Evolutionary conservation across 1,140 invertebrate genomes (phyloP).

Genomic region (Drosophila ananassae): DNA sequence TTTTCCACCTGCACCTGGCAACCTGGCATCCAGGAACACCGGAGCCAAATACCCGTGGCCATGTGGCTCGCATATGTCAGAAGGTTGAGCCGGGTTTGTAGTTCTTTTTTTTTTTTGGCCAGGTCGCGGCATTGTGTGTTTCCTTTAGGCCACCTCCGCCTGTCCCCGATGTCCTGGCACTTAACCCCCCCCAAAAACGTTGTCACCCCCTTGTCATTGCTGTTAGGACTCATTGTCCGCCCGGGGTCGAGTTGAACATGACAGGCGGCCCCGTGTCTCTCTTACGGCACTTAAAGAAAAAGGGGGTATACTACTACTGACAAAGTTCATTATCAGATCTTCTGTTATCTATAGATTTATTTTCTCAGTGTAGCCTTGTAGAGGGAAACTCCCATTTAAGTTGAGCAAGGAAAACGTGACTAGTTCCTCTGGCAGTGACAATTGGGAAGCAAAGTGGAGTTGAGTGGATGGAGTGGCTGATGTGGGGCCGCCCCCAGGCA

Average conservation of each 20-base stretch:
- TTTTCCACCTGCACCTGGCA: slow-evolving; percentile 23
- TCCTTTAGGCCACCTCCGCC: slow-evolving; percentile 1
- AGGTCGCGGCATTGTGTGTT: slow-evolving; percentile 49
- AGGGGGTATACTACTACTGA: neutral
- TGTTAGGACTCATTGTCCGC: slow-evolving; percentile 24
- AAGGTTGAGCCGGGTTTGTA: slow-evolving; percentile 30
- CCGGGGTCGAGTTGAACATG: slow-evolving; percentile 32
- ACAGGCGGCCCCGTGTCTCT: slow-evolving; percentile 29
- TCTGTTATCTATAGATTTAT: neutral
- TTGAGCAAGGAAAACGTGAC: slow-evolving; percentile 36
- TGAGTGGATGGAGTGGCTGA: slow-evolving; percentile 18
- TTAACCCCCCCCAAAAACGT: slow-evolving; percentile 29
- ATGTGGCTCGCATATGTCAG: slow-evolving; percentile 27
- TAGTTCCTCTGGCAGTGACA: slow-evolving; percentile 39
- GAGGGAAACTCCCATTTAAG: slow-evolving; percentile 1
- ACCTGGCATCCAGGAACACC: neutral
- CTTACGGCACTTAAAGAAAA: slow-evolving; percentile 11
- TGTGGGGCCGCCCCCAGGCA: slow-evolving; percentile 10
- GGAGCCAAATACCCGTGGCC: slow-evolving; percentile 3
- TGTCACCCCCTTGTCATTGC: slow-evolving; percentile 34
- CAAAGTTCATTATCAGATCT: neutral
- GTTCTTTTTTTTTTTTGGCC: slow-evolving; percentile 1
- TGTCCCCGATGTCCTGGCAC: slow-evolving; percentile 1
- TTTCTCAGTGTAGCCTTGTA: neutral
- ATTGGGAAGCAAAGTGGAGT: slow-evolving; percentile 38